A percentile compares a stretch with the other conserved stretches of the same genome.
phyloP scores from a whole-genome alignment of 2,888 invertebrate genomes.

The Aleiodes leptofemur region DNA sequence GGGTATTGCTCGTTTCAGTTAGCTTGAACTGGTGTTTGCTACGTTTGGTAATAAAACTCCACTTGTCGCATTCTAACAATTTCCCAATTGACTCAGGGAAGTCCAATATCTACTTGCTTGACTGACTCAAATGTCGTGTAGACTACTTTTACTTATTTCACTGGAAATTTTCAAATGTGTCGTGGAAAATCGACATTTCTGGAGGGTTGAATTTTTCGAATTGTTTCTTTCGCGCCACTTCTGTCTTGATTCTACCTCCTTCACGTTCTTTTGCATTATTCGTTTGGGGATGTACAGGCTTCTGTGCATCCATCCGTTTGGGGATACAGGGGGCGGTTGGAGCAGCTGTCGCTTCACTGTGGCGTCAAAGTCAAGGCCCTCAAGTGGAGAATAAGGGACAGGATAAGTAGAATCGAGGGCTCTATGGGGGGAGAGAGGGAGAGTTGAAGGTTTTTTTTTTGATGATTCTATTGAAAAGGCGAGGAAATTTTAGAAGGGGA shows the following conservation, averaged over 20 bases:
- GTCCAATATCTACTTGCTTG: slow-evolving; percentile 28
- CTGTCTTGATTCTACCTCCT: not conserved
- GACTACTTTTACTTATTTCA: slow-evolving; percentile 5
- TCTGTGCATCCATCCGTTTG: not conserved
- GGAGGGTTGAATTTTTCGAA: not conserved
- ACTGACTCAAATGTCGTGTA: slow-evolving; percentile 34
- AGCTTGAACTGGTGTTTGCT: not conserved
- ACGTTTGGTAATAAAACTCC: slow-evolving; percentile 34
- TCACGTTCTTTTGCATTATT: not conserved
- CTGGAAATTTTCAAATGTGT: slow-evolving; percentile 13
- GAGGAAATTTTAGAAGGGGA: not conserved
- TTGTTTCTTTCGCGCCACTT: slow-evolving; percentile 18
- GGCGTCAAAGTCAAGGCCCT: slow-evolving; percentile 26
- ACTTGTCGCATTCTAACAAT: slow-evolving; percentile 36
- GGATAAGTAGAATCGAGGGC: not conserved
- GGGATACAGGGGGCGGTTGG: not conserved
- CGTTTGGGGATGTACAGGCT: too few relatives aligned
- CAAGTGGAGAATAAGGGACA: not conserved
- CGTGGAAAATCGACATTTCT: slow-evolving; percentile 22
- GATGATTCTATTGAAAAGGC: too few relatives aligned
- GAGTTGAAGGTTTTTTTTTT: too few relatives aligned
- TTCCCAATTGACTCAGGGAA: slow-evolving; percentile 31
- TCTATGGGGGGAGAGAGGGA: not conserved
- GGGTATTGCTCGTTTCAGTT: not conserved
- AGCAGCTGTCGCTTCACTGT: not conserved